Evolutionary conservation across 1,140 invertebrate genomes (phyloP).

Genomic region (Caenorhabditis inopinata): DNA sequence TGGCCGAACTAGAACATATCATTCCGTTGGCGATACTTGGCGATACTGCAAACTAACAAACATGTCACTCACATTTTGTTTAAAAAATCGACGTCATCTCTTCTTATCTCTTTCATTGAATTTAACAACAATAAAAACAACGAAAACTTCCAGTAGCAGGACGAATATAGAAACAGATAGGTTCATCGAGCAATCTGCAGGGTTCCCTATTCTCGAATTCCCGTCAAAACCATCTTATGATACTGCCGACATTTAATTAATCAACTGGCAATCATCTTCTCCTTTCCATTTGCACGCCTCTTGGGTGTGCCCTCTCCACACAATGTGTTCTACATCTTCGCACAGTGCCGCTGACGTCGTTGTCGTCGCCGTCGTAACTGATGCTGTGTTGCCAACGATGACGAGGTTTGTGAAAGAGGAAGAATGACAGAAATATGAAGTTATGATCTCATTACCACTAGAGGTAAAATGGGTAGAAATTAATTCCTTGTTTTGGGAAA

Average conservation of each 20-base stretch:
- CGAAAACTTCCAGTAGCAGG: not conserved
- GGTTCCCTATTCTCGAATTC: not conserved
- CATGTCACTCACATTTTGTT: too few species aligned
- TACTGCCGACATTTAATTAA: constrained; percentile 12
- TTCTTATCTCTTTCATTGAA: too few species aligned
- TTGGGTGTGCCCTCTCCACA: constrained; percentile 28
- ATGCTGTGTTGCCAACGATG: not conserved
- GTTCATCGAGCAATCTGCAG: not conserved
- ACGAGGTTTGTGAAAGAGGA: not conserved
- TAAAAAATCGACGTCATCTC: too few species aligned
- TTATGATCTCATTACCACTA: too few species aligned
- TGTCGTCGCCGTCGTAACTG: not conserved
- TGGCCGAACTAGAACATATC: too few species aligned
- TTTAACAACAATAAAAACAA: not conserved
- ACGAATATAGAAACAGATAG: not conserved
- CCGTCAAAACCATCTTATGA: not conserved
- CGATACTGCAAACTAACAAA: too few species aligned
- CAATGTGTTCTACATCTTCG: constrained; percentile 27
- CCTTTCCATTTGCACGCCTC: constrained; percentile 12
- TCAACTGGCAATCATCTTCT: constrained; percentile 24
- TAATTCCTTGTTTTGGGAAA: too few species aligned
- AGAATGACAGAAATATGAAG: too few species aligned
- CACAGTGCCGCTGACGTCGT: not conserved
- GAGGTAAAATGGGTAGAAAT: too few species aligned
- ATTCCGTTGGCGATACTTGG: too few species aligned